phyloP scores from a whole-genome alignment of 2,888 invertebrate species.

The Pyrrhosoma nymphula region DNA sequence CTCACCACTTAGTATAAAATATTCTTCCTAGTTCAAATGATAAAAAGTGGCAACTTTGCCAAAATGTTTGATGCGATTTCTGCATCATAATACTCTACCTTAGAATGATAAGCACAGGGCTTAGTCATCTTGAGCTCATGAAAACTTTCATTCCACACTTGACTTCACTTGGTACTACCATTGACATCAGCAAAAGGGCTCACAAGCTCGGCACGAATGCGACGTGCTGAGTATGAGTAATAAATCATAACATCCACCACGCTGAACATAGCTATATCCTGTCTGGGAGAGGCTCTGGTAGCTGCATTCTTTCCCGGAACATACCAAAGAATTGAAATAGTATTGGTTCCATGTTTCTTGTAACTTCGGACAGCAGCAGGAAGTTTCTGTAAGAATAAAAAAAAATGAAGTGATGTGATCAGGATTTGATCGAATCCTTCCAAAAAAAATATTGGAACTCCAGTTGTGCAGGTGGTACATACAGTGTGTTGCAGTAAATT shows the following conservation, averaged over 20 bases:
- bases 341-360: slow-evolving; percentile 43
- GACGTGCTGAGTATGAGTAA: slow-evolving; percentile 15
- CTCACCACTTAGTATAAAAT: not conserved
- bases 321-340: slow-evolving; percentile 33
- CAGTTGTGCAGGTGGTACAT: not conserved
- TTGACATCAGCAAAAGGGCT: slow-evolving; percentile 19
- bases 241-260: slow-evolving; percentile 45
- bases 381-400: slow-evolving; percentile 36
- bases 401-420: not conserved
- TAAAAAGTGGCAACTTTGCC: not conserved
- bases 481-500: too few species aligned
- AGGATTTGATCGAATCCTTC: not conserved
- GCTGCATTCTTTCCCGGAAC: slow-evolving; percentile 7
- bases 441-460: not conserved
- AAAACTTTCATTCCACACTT: not conserved
- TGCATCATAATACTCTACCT: not conserved
- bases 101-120: not conserved
- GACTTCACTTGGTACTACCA: not conserved
- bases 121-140: not conserved
- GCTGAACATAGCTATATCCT: slow-evolving; percentile 56
- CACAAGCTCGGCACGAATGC: slow-evolving; percentile 26
- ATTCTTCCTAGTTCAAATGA: not conserved
- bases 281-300: not conserved
- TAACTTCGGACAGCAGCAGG: not conserved
- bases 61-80: not conserved